Conservation (phyloP, 2,113 vertebrate genomes). For the Tylochromis polylepis region DNA sequence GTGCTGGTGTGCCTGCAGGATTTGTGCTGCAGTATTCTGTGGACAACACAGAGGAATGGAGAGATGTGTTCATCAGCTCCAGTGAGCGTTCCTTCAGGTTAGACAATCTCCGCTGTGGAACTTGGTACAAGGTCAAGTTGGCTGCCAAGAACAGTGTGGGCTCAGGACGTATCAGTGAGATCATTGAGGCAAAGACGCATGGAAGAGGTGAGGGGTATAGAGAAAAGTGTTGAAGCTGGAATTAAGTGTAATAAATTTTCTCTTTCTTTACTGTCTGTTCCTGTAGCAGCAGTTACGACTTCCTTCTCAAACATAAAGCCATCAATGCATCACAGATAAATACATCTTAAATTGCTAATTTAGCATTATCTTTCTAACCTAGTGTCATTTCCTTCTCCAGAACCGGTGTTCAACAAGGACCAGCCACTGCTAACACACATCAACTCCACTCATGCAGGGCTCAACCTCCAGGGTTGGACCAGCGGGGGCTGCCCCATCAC, state of each 20-base stretch:
- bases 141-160: conserved; percentile 98
- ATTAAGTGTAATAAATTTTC: neutral
- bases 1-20: conserved; percentile 69
- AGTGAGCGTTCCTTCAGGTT: conserved; percentile 91
- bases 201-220: conserved; percentile 81
- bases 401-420: conserved; percentile 97
- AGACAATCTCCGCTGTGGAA: conserved; percentile 95
- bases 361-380: neutral
- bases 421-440: conserved; percentile 97
- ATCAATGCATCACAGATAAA: neutral
- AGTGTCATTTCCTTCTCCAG: conserved; percentile 52
- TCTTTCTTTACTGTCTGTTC: neutral
- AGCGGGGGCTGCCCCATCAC: conserved; percentile 96
- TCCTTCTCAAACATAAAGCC: neutral
- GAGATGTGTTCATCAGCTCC: conserved; percentile 95
- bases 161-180: conserved; percentile 96
- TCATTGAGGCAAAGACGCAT: conserved; percentile 98
- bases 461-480: conserved; percentile 97
- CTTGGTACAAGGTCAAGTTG: conserved; percentile 99
- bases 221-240: neutral
- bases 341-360: neutral
- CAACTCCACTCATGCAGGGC: conserved; percentile 92
- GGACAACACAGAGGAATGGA: conserved; percentile 98
- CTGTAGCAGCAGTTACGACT: neutral
- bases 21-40: conserved; percentile 98